Conservation (phyloP, 2,797 vertebrate genomes). For the Coccyzus lansbergi region DNA sequence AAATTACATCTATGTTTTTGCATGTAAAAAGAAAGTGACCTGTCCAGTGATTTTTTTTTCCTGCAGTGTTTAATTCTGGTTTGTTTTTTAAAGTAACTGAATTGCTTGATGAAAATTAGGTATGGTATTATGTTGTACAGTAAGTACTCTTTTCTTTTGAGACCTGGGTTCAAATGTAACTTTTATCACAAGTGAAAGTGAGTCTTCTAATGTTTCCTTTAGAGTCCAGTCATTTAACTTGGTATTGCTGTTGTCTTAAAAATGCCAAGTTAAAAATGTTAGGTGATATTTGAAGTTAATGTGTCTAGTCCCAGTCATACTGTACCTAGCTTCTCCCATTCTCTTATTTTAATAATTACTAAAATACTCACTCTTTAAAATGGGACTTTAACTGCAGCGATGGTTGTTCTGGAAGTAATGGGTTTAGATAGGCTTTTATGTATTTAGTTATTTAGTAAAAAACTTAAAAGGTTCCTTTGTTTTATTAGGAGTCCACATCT, state of each 20-base stretch:
- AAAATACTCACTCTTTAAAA: neutral
- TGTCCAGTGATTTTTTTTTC: neutral
- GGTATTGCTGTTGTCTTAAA: neutral
- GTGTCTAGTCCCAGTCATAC: neutral
- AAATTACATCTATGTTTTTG: neutral
- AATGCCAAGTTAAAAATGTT: neutral
- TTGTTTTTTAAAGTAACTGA: neutral
- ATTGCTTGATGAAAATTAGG: neutral
- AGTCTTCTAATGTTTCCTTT: neutral
- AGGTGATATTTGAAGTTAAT: neutral
- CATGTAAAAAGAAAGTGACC: neutral
- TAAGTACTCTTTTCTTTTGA: conserved; percentile 3
- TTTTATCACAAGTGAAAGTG: conserved; percentile 32
- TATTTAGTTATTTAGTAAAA: conserved; percentile 25
- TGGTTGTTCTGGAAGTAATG: conserved; percentile 8
- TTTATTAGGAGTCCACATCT: conserved; percentile 88
- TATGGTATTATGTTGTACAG: neutral
- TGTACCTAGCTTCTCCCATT: neutral
- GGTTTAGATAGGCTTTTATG: conserved; percentile 1
- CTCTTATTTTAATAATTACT: neutral
- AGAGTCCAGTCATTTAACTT: neutral
- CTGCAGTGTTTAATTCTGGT: neutral
- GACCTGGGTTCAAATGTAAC: conserved; percentile 36
- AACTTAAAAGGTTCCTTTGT: conserved; percentile 59
- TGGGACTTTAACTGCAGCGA: neutral